Evolutionary conservation across 2,888 invertebrate species (phyloP).

Genomic region (Xylophagus ater): DNA sequence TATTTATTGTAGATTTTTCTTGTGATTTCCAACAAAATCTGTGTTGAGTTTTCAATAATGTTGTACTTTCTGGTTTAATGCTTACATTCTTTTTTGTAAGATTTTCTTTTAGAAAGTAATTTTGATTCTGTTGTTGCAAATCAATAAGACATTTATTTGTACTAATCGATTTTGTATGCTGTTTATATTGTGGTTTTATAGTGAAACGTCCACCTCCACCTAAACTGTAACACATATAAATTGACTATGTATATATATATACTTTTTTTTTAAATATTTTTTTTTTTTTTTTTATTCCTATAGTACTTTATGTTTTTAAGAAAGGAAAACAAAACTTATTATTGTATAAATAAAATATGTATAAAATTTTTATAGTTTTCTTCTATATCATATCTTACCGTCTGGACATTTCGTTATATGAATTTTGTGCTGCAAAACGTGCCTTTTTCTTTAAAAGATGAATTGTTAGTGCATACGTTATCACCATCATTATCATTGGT

Average conservation of each 20-base stretch:
- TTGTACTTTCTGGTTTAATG: constrained; percentile 12
- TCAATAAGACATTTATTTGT: not conserved
- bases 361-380: constrained; percentile 16
- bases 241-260: no score
- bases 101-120: no score
- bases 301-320: no score
- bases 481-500: constrained; percentile 90
- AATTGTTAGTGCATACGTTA: constrained; percentile 82
- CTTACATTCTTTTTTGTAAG: no score
- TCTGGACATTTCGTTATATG: constrained; percentile 49
- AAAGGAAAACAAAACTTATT: no score
- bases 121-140: no score
- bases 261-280: no score
- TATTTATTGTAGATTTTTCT: constrained; percentile 14
- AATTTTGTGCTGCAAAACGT: constrained; percentile 55
- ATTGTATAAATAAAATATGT: no score
- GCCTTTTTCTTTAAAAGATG: constrained; percentile 73
- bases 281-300: no score
- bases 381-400: no score
- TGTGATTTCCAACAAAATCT: constrained; percentile 23
- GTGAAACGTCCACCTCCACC: constrained; percentile 36
- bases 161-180: constrained; percentile 15
- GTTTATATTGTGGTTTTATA: constrained; percentile 35
- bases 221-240: constrained; percentile 24
- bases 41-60: constrained; percentile 24